Conservation (phyloP, 2,797 vertebrate genomes). For the Poliocrania exsul region DNA sequence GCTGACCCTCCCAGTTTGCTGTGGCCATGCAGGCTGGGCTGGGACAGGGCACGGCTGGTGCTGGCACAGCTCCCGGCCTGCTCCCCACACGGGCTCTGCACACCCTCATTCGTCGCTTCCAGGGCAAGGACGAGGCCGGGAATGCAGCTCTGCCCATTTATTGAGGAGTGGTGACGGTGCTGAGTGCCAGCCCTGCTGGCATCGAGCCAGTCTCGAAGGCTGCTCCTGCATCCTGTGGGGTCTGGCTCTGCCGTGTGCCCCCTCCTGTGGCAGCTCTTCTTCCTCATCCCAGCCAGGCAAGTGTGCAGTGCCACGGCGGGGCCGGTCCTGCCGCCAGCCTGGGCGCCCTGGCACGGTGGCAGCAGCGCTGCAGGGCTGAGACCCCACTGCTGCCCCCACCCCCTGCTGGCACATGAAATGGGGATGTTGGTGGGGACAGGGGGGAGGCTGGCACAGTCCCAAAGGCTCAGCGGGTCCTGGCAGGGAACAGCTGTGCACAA, state of each 20-base stretch:
- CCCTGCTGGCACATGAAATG: accelerated
- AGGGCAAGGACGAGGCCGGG: background rate
- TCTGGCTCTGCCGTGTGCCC: accelerated
- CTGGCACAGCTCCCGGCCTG: accelerated
- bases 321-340: background rate
- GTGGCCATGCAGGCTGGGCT: accelerated
- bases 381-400: accelerated
- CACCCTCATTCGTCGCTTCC: accelerated
- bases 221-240: accelerated
- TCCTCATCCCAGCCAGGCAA: background rate
- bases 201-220: accelerated
- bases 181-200: background rate
- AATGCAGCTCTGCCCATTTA: background rate
- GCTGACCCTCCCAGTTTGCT: background rate
- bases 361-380: background rate
- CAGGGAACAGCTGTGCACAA: background rate
- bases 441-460: accelerated
- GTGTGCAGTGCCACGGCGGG: background rate
- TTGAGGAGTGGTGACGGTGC: background rate
- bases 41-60: accelerated
- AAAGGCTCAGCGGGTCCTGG: accelerated
- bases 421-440: background rate
- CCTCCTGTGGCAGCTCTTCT: accelerated
- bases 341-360: accelerated
- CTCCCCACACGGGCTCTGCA: accelerated